Evolutionary conservation across 2,113 vertebrate species (phyloP), one percentile per base, ranked within the genome.

Genomic region (Tetrax tetrax): DNA sequence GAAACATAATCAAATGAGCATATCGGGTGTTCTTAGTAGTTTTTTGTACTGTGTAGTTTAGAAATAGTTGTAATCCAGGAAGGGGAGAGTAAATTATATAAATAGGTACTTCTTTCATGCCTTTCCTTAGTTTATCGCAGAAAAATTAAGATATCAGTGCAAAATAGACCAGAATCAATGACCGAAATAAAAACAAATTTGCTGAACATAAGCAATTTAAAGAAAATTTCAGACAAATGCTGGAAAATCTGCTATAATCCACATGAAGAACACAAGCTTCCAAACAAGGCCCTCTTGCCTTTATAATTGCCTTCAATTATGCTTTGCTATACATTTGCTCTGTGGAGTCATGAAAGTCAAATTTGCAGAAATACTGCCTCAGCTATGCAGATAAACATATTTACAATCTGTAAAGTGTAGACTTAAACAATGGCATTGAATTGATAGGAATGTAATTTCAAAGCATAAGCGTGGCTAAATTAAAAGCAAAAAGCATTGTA

Each of bases 401-500:
- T 83, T 53, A 68, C 19, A 51, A 6, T n/a, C 35, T 65, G 37
- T 50, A 71, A 89, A 72, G 14, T 43, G 24, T 61, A 53, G 45
- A 38, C 15, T 31, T 41, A 72, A 80, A 64, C 19, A 76, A 22
- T 6, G 18, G 20, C 38, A 68, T 8, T 64, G 68, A 47, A 48
- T 35, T 84, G 15, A 84, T 0, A 3, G 18, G 38, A 87, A 74
- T 77, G 47, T 29, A 65, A 57, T 66, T 54, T 66, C 56, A 77
- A 82, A 78, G 56, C 60, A 86, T 51, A 82, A 83, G 47, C 20
- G 29, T 64, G 45, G 25, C 38, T 72, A 89, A 89, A 89, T 61
- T 33, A 79, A 83, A 93, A 91, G 31, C 31, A 82, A 91, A 87
- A 53, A 18, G 18, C 41, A 81, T 64, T 69, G 50, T 43, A 72